Percentiles rank a stretch among this genome's conserved stretches.
phyloP scores from a whole-genome alignment of 2,888 invertebrate genomes.

The Rutpela maculata region DNA sequence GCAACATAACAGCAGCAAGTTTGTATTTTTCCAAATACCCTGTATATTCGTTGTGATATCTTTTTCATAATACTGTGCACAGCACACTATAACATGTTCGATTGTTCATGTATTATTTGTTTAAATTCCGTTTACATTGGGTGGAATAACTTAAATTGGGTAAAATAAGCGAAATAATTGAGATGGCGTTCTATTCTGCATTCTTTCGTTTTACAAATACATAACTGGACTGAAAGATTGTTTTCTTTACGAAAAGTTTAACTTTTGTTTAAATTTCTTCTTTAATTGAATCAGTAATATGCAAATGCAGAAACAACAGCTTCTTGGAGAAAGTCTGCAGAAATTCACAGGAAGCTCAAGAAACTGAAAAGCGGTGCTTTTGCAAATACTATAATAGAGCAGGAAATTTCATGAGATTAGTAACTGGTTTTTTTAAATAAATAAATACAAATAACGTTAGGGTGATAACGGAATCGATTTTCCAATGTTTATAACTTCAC shows the following conservation, averaged over 20 bases:
- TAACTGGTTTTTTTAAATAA: too few species aligned
- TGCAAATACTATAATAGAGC: background rate
- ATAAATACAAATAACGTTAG: too few species aligned
- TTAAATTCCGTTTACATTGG: too few species aligned
- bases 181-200: background rate
- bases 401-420: background rate
- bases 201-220: background rate
- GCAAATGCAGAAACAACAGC: background rate
- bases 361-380: background rate
- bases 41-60: too few species aligned
- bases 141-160: too few species aligned
- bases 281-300: background rate
- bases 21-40: too few species aligned
- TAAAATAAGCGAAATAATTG: background rate
- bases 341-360: background rate
- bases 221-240: background rate
- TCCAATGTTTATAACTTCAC: too few species aligned
- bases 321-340: background rate
- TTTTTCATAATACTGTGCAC: too few species aligned
- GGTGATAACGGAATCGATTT: too few species aligned
- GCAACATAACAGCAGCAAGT: too few species aligned
- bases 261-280: conserved; percentile 6
- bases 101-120: too few species aligned
- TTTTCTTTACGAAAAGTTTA: background rate
- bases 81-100: too few species aligned